Conservation (phyloP, 2,113 vertebrate genomes). For the Oxygymnocypris stewartii region DNA sequence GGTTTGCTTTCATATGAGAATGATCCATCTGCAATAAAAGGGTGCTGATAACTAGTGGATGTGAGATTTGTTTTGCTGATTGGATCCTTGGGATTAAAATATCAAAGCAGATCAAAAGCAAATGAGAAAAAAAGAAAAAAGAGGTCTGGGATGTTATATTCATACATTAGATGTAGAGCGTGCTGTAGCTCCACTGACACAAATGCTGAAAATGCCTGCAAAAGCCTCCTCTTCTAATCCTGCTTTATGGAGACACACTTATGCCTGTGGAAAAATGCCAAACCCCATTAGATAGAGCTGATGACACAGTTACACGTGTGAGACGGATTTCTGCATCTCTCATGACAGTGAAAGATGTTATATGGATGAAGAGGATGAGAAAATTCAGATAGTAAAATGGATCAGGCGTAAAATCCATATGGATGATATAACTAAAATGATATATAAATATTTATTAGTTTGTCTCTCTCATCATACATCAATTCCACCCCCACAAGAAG, state of each 20-base stretch:
- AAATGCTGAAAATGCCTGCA: slow-evolving; percentile 4
- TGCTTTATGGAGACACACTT: slow-evolving; percentile 11
- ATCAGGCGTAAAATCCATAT: neutral
- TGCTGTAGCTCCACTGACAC: slow-evolving; percentile 2
- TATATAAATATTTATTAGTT: neutral
- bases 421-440: neutral
- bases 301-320: slow-evolving; percentile 22
- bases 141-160: slow-evolving; percentile 15
- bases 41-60: slow-evolving; percentile 10
- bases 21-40: neutral
- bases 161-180: neutral
- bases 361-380: neutral
- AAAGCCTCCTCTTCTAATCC: neutral
- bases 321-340: slow-evolving; percentile 1
- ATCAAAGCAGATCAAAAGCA: slow-evolving; percentile 34
- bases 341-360: slow-evolving; percentile 3
- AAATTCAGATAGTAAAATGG: neutral
- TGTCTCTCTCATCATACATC: neutral
- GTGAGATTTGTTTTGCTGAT: neutral
- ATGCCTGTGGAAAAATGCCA: slow-evolving; percentile 24
- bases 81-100: slow-evolving; percentile 37
- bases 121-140: neutral
- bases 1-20: neutral
- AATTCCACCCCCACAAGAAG: neutral
- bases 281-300: slow-evolving; percentile 15